A percentile compares a stretch with the other conserved stretches of the same genome.
Conservation (phyloP, 1,140 invertebrate genomes). For the Acyrthosiphon pisum region DNA sequence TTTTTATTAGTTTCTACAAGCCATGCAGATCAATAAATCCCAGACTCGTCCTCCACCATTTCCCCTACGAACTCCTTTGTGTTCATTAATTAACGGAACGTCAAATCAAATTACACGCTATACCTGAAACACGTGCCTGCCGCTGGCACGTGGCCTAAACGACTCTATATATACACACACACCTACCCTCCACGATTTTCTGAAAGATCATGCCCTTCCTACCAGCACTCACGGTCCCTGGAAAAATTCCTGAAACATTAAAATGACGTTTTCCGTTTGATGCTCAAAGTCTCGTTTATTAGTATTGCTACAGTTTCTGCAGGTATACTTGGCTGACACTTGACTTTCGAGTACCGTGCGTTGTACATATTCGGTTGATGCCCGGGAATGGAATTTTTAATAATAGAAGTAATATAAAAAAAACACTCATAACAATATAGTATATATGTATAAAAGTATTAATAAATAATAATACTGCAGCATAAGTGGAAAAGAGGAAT, state of each 20-base stretch:
- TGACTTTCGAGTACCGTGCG: conserved; percentile 32
- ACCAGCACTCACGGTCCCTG: neutral
- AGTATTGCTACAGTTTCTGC: conserved; percentile 26
- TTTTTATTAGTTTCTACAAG: neutral
- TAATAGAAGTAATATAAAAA: neutral
- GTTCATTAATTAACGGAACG: conserved; percentile 54
- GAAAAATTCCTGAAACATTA: conserved; percentile 48
- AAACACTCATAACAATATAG: neutral
- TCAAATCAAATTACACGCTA: conserved; percentile 55
- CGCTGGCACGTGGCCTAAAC: conserved; percentile 37
- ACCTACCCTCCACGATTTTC: neutral
- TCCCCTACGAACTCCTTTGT: conserved; percentile 22
- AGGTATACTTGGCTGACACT: conserved; percentile 31
- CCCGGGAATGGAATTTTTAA: conserved; percentile 44
- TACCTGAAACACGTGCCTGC: conserved; percentile 50
- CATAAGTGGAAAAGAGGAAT: neutral
- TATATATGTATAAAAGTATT: neutral
- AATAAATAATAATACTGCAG: neutral
- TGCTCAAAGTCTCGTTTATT: conserved; percentile 40
- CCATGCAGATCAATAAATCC: conserved; percentile 10
- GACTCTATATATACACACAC: neutral
- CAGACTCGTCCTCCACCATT: neutral
- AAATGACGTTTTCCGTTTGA: conserved; percentile 51
- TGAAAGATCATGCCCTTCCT: neutral
- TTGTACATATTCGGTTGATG: neutral